Conservation (phyloP, 2,113 vertebrate species). For the Salvelinus namaycush region DNA sequence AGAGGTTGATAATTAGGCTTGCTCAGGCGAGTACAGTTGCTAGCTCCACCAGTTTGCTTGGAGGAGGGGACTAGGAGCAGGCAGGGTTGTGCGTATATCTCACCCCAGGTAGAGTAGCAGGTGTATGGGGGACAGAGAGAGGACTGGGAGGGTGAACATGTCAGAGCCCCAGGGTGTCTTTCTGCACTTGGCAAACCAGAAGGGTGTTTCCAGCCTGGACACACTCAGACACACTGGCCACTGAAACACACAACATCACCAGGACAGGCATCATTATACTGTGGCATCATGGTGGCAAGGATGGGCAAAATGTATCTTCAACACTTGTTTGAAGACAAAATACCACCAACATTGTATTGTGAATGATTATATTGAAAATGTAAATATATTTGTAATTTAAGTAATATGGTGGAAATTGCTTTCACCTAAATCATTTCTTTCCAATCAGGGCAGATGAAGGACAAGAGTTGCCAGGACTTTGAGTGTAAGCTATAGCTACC, state of each 20-base stretch:
- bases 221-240: conserved; percentile 41
- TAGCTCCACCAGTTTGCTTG: no score
- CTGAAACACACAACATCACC: conserved; percentile 42
- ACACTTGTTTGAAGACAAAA: not conserved
- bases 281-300: no score
- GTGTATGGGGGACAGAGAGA: not conserved
- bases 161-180: conserved; percentile 16
- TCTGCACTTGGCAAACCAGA: conserved; percentile 30
- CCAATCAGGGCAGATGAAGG: not conserved
- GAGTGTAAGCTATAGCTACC: conserved; percentile 41
- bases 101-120: conserved; percentile 53
- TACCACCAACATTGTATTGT: not conserved
- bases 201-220: conserved; percentile 56
- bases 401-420: no score
- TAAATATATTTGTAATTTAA: no score
- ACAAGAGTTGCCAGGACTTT: not conserved
- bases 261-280: not conserved
- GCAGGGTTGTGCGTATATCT: no score
- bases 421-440: no score
- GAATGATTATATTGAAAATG: no score
- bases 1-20: no score
- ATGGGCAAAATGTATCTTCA: not conserved
- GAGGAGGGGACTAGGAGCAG: no score
- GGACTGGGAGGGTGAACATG: not conserved
- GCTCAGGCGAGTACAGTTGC: no score